Evolutionary conservation across 2,797 vertebrate species (phyloP).

Genomic region (Apodemus agrarius): DNA sequence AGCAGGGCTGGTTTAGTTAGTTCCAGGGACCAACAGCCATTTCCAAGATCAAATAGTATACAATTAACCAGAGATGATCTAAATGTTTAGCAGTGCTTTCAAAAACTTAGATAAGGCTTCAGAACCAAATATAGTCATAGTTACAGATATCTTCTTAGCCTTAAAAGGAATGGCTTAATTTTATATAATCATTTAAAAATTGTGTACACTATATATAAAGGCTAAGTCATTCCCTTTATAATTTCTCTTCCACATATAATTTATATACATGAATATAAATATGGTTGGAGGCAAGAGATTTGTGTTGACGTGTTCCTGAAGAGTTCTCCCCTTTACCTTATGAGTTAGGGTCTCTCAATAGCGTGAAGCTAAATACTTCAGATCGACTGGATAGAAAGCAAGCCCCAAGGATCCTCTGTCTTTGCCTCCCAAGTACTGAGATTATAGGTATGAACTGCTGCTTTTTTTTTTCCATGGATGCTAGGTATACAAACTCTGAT

Average conservation of each 20-base stretch:
- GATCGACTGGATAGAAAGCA: background rate
- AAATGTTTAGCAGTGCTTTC: background rate
- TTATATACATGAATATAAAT: background rate
- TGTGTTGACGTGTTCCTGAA: background rate
- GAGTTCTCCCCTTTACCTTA: background rate
- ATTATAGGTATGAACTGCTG: background rate
- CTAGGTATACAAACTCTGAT: background rate
- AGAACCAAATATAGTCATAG: slow-evolving; percentile 10
- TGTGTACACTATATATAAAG: background rate
- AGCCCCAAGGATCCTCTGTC: background rate
- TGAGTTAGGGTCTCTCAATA: background rate
- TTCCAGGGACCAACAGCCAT: background rate
- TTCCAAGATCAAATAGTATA: background rate
- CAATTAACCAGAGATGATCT: background rate
- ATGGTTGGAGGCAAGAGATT: background rate
- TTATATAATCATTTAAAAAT: background rate
- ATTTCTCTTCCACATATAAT: background rate
- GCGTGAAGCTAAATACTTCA: background rate
- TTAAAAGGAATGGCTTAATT: slow-evolving; percentile 44
- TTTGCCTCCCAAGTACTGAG: background rate
- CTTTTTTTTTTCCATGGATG: background rate
- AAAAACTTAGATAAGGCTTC: background rate
- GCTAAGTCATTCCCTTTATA: background rate
- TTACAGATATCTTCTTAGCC: background rate
- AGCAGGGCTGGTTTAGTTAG: background rate